A percentile compares a stretch with the other conserved stretches of the same genome.
Conservation (phyloP, 2,113 vertebrate genomes). For the Ramphastos sulfuratus region DNA sequence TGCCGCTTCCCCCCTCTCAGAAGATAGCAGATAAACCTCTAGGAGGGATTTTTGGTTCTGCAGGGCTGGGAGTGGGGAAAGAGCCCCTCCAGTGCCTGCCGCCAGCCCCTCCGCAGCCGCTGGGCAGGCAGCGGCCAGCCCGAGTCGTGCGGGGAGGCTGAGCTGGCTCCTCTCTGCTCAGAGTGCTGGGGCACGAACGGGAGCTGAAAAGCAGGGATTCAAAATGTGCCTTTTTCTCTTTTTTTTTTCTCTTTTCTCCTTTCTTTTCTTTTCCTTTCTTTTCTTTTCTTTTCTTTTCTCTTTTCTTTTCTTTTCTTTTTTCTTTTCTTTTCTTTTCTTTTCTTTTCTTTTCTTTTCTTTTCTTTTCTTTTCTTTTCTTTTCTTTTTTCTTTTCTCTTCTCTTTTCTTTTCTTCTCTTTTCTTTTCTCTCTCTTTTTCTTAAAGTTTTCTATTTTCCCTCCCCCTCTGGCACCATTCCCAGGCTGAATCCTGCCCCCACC, state of each 20-base stretch:
- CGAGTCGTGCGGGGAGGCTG: neutral
- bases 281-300: no score
- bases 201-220: neutral
- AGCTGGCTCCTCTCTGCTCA: neutral
- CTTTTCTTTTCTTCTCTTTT: no score
- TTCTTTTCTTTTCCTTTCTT: neutral
- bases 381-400: neutral
- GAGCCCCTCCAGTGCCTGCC: neutral
- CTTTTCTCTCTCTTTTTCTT: neutral
- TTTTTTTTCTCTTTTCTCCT: neutral
- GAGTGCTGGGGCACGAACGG: neutral
- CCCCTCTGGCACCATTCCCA: conserved; percentile 30
- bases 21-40: neutral
- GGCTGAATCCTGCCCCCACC: conserved; percentile 51
- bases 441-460: neutral
- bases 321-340: neutral
- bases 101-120: neutral
- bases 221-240: neutral
- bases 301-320: neutral
- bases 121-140: neutral
- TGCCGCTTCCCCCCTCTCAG: neutral
- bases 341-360: neutral
- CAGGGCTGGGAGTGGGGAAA: neutral
- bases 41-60: neutral
- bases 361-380: no score